Evolutionary conservation across 2,797 vertebrate genomes (phyloP).

Genomic region (Clarias laeviceps): DNA sequence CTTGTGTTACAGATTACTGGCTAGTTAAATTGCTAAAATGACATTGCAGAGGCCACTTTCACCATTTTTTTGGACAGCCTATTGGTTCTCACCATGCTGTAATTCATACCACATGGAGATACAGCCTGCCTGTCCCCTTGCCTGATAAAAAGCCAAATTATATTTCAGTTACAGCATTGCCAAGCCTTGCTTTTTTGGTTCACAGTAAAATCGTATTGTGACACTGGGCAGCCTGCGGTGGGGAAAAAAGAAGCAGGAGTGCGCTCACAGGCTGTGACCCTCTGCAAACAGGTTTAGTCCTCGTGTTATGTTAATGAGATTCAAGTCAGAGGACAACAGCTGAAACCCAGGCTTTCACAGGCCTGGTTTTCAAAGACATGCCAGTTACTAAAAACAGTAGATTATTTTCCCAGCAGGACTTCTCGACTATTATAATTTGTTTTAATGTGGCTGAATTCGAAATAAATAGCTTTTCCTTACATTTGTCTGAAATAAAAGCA

Average conservation of each 20-base stretch:
- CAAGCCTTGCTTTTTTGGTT: slow-evolving; percentile 30
- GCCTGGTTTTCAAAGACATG: slow-evolving; percentile 62
- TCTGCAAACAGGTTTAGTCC: slow-evolving; percentile 48
- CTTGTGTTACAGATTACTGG: slow-evolving; percentile 53
- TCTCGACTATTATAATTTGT: slow-evolving; percentile 67
- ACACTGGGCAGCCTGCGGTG: slow-evolving; percentile 22
- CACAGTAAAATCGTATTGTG: slow-evolving; percentile 50
- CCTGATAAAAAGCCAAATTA: slow-evolving; percentile 59
- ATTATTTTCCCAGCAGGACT: slow-evolving; percentile 67
- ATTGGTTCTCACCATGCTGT: slow-evolving; percentile 19
- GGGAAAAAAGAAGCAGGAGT: slow-evolving; percentile 23
- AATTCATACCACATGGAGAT: slow-evolving; percentile 51
- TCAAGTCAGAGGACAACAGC: slow-evolving; percentile 60
- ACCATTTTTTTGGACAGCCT: slow-evolving; percentile 19
- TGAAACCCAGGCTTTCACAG: slow-evolving; percentile 63
- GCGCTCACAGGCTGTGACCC: slow-evolving; percentile 36
- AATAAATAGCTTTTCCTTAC: slow-evolving; percentile 65
- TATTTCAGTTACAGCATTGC: slow-evolving; percentile 28
- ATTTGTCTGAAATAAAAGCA: slow-evolving; percentile 66
- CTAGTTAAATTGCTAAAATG: slow-evolving; percentile 55
- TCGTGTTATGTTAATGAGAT: slow-evolving; percentile 59
- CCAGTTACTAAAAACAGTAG: slow-evolving; percentile 64
- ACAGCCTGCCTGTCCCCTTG: slow-evolving; percentile 42
- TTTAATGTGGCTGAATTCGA: slow-evolving; percentile 66
- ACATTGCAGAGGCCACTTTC: slow-evolving; percentile 30